Conservation (phyloP, 2,797 vertebrate species). For the Typhlichthys subterraneus region DNA sequence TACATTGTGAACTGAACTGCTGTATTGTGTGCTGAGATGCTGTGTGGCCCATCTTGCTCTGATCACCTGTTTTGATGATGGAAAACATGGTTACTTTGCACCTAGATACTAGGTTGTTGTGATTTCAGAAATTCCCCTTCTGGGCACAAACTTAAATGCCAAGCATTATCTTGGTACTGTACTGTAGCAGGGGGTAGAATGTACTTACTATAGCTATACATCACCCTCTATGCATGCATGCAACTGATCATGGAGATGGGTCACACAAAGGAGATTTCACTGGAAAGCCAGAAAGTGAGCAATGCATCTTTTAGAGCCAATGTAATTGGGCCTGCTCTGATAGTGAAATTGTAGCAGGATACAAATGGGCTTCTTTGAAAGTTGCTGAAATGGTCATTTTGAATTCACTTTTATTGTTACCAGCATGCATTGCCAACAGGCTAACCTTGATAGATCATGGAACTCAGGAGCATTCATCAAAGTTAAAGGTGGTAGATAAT, state of each 20-base stretch:
- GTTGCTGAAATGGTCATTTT: conserved; percentile 14
- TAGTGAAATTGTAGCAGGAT: conserved; percentile 9
- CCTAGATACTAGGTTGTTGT: no score
- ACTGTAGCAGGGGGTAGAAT: conserved; percentile 4
- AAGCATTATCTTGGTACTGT: background rate
- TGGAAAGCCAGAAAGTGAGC: background rate
- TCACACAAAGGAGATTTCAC: conserved; percentile 6
- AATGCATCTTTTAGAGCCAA: conserved; percentile 15
- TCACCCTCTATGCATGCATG: conserved; percentile 1
- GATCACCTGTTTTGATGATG: background rate
- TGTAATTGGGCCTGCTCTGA: conserved; percentile 13
- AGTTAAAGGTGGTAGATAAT: conserved; percentile 1
- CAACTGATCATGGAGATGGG: background rate
- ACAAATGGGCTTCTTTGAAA: conserved; percentile 21
- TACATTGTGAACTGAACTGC: background rate
- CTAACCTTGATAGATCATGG: conserved; percentile 13
- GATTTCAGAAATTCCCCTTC: background rate
- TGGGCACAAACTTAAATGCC: background rate
- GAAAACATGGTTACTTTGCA: background rate
- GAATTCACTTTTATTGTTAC: conserved; percentile 16
- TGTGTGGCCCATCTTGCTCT: background rate
- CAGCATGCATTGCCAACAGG: conserved; percentile 1
- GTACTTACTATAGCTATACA: background rate
- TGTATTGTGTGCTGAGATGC: background rate
- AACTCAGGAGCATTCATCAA: conserved; percentile 11